These are phyloP conservation scores for Eulemur rufifrons DNA, from an alignment of 2,113 vertebrate species.

Conservation along the genomic window DNA sequence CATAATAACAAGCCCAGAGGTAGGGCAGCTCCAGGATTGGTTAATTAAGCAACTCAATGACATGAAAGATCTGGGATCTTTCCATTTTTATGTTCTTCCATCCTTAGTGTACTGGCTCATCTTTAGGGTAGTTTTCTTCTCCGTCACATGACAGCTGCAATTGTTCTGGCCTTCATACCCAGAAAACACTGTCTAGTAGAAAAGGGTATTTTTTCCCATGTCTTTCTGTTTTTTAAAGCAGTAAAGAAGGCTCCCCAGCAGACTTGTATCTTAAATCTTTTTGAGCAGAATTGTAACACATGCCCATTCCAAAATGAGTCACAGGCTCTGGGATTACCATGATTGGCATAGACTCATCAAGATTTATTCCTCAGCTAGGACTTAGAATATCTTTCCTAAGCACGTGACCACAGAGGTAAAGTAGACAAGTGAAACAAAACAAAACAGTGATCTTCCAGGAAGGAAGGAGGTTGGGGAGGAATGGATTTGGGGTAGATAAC, in stretches of 20 bases:
- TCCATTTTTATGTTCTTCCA: background rate
- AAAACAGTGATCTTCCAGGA: background rate
- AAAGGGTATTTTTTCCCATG: background rate
- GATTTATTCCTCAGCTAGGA: background rate
- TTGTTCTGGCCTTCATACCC: background rate
- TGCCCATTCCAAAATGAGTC: background rate
- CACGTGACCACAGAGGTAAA: background rate
- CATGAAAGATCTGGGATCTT: background rate
- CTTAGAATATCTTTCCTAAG: background rate
- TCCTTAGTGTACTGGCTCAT: background rate
- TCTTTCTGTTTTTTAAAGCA: background rate
- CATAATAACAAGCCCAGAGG: background rate
- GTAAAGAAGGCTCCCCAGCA: background rate
- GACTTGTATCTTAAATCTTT: background rate
- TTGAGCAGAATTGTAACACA: background rate
- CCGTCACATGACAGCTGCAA: background rate
- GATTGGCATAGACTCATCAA: background rate
- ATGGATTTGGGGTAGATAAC: background rate
- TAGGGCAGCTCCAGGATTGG: background rate
- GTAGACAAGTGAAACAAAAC: background rate
- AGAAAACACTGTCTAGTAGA: background rate
- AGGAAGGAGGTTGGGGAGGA: background rate
- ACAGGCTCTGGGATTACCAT: background rate
- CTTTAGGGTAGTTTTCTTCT: background rate
- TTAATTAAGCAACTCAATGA: background rate